phyloP scores from a whole-genome alignment of 2,888 invertebrate genomes.

The Laspeyria flexula region DNA sequence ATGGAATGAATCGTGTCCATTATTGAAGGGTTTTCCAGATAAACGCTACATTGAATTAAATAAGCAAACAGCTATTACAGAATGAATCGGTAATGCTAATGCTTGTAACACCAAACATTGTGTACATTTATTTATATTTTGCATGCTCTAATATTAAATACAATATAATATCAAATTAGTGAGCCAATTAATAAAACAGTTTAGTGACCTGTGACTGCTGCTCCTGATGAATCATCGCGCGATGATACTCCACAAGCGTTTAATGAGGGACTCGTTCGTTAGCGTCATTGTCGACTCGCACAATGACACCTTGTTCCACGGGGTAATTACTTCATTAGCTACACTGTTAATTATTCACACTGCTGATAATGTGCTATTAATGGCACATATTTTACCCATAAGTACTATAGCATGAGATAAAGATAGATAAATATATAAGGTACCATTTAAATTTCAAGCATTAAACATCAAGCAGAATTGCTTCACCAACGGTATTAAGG shows the following conservation, averaged over 20 bases:
- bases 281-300: constrained; percentile 19
- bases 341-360: constrained; percentile 33
- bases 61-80: background rate
- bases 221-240: constrained; percentile 16
- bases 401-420: background rate
- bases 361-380: constrained; percentile 8
- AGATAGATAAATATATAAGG: background rate
- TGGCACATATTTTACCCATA: background rate
- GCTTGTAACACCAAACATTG: too few species aligned
- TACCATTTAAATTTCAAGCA: background rate
- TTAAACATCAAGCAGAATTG: background rate
- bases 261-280: constrained; percentile 34
- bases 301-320: constrained; percentile 34
- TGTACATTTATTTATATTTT: background rate
- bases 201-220: constrained; percentile 24
- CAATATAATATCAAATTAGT: constrained; percentile 14
- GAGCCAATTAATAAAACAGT: constrained; percentile 1
- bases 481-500: background rate
- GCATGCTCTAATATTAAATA: background rate
- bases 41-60: constrained; percentile 4
- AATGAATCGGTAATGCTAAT: background rate
- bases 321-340: constrained; percentile 46
- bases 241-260: constrained; percentile 24
- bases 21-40: constrained; percentile 7
- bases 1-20: constrained; percentile 8